Base-by-base conservation (phyloP, 2,113 vertebrate species). In the Chaetops frenatus region DNA sequence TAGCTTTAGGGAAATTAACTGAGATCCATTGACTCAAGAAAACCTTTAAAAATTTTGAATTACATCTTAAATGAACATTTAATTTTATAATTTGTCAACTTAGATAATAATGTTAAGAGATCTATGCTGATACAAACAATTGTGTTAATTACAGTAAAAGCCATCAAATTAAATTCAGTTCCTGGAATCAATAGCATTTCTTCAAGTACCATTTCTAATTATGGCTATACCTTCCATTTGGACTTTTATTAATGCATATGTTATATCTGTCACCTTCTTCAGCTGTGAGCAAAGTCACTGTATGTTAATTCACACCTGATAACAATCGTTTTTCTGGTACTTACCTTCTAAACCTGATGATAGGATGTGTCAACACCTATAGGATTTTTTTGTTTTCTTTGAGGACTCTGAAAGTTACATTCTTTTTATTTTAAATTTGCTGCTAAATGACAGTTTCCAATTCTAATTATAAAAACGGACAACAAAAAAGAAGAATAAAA, bases 271-370 rank as follows among this genome's bases (percentile, higher is more conserved):
- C 98, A 97, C 97, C 96, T 98, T 92, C 92, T 72, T 53, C 69
- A 90, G 88, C 58, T 92, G 58, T 19, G 24, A 94, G 76, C 89
- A 94, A 96, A 85, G 69, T 93, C 90, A 91, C 93, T 97, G 84
- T 97, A 97, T 97, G 98, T 97, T 98, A 98, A 98, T 98, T 98
- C 97, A 98, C 97, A 98, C 97, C 96, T 97, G 96, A 97, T 97
- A 98, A 92, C 90, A 96, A 96, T 97, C 80, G 1, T 94, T 96
- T 96, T 95, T 86, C 94, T 89, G 90, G 74, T 91, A 95, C 95
- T 97, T 97, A 92, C 91, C 83, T 95, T 96, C 87, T 91, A 90
- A 92, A 94, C 65, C 67, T 92, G 91, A 73, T 93, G 95, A 97
- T 94, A 95, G 76, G 74, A 97, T 95, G 40, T 97, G 94, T 97